phyloP scores from a whole-genome alignment of 2,113 vertebrate genomes.

The Gadus macrocephalus region DNA sequence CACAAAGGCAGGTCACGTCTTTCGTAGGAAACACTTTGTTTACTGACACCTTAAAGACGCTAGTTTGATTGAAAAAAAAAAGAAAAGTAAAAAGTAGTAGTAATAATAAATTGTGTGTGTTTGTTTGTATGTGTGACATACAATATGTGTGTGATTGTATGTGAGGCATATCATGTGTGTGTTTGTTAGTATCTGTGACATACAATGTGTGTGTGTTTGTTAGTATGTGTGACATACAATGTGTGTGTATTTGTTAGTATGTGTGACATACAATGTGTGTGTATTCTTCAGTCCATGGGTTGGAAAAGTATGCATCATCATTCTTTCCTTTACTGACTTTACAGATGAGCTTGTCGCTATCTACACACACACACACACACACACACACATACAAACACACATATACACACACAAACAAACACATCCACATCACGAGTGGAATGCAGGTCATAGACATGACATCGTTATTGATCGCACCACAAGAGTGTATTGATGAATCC shows the following conservation, averaged over 20 bases:
- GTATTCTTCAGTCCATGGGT: neutral
- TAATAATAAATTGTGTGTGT: neutral
- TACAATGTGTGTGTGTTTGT: neutral
- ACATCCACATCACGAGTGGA: neutral
- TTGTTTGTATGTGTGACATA: neutral
- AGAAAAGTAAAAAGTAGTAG: neutral
- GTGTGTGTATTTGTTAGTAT: neutral
- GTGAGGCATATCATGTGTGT: neutral
- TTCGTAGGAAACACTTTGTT: neutral
- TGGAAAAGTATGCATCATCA: slow-evolving; percentile 15
- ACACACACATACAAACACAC: no score
- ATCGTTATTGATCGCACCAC: slow-evolving; percentile 59
- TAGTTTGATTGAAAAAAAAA: neutral
- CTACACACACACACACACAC: neutral
- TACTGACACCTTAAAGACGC: no score
- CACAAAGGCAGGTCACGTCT: neutral
- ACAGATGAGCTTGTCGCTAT: neutral
- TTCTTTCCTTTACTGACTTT: slow-evolving; percentile 14
- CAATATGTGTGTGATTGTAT: neutral
- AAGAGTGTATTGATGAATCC: slow-evolving; percentile 54
- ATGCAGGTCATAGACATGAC: slow-evolving; percentile 56
- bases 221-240: neutral
- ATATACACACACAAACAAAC: neutral
- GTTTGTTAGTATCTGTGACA: neutral
- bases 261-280: slow-evolving; percentile 1